Evolutionary conservation across 2,113 vertebrate genomes (phyloP).

Genomic region (Leptobrachium leishanense): DNA sequence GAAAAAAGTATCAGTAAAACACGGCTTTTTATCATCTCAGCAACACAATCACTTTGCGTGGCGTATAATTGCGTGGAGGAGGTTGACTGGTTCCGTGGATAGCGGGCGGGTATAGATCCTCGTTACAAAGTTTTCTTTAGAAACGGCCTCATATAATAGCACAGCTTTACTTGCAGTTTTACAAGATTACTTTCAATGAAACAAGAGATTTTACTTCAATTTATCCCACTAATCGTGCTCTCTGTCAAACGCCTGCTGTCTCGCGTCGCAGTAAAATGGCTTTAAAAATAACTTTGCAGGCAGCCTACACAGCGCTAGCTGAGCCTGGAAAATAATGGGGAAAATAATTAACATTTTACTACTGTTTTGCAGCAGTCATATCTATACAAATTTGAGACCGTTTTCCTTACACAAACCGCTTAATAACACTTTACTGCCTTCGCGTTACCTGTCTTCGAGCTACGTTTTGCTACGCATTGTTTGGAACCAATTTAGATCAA

Average conservation of each 20-base stretch:
- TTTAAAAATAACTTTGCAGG: constrained; percentile 62
- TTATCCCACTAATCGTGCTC: constrained; percentile 53
- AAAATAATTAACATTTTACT: constrained; percentile 43
- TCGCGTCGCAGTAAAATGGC: constrained; percentile 53
- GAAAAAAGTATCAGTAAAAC: constrained; percentile 16
- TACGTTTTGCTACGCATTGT: neutral
- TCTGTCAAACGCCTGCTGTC: constrained; percentile 56
- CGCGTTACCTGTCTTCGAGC: neutral
- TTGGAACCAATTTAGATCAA: neutral
- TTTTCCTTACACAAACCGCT: neutral
- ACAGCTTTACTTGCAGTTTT: constrained; percentile 25
- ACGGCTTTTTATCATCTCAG: constrained; percentile 16
- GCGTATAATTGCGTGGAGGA: constrained; percentile 21
- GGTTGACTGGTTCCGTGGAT: constrained; percentile 8
- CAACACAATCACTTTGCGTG: constrained; percentile 9
- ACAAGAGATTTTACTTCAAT: constrained; percentile 52
- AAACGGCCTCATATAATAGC: constrained; percentile 30
- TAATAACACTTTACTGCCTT: neutral
- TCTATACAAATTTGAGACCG: constrained; percentile 3
- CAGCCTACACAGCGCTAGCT: constrained; percentile 47
- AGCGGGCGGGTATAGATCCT: constrained; percentile 13
- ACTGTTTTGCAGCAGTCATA: neutral
- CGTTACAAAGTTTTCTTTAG: constrained; percentile 31
- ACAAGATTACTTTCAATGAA: constrained; percentile 55
- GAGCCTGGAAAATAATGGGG: constrained; percentile 32